Evolutionary conservation across 2,888 invertebrate genomes (phyloP).

Genomic region (Tortricodes alternella): DNA sequence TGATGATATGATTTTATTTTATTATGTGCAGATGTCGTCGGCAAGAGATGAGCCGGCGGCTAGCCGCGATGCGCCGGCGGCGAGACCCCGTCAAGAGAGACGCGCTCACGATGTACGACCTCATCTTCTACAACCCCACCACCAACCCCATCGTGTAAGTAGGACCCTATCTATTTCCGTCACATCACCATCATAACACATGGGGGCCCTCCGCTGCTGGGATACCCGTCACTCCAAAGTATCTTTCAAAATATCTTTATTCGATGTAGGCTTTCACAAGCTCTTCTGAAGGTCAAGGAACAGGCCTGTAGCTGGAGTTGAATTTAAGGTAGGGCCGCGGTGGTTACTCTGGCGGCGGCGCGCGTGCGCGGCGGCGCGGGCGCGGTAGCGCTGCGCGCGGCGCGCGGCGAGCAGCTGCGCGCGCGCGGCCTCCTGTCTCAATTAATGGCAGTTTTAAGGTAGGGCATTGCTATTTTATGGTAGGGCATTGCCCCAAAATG

Average conservation of each 20-base stretch:
- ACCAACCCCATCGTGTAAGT: constrained; percentile 88
- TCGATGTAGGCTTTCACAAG: too few relatives aligned
- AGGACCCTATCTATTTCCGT: constrained; percentile 21
- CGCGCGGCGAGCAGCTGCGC: constrained; percentile 61
- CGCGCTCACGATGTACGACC: constrained; percentile 94
- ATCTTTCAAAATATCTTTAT: too few relatives aligned
- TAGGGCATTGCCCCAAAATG: too few relatives aligned
- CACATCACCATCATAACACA: too few relatives aligned
- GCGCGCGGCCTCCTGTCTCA: constrained; percentile 40
- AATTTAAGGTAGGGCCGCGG: too few relatives aligned
- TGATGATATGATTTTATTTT: neutral
- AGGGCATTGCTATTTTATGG: too few relatives aligned
- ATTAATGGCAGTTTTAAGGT: too few relatives aligned
- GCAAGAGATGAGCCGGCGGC: constrained; percentile 56
- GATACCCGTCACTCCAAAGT: too few relatives aligned
- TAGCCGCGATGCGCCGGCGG: constrained; percentile 59
- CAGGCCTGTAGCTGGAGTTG: too few relatives aligned
- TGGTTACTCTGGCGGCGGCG: constrained; percentile 51
- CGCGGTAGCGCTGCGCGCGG: constrained; percentile 72
- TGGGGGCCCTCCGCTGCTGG: too few relatives aligned
- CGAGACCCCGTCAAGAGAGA: constrained; percentile 68
- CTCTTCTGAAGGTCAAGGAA: too few relatives aligned
- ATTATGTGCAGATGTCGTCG: constrained; percentile 56
- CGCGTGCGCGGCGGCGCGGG: constrained; percentile 43
- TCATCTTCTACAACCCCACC: constrained; percentile 94